These are phyloP conservation scores for Sebastolobus altivelis DNA, from an alignment of 2,797 vertebrate genomes.

Conservation along the genomic window DNA sequence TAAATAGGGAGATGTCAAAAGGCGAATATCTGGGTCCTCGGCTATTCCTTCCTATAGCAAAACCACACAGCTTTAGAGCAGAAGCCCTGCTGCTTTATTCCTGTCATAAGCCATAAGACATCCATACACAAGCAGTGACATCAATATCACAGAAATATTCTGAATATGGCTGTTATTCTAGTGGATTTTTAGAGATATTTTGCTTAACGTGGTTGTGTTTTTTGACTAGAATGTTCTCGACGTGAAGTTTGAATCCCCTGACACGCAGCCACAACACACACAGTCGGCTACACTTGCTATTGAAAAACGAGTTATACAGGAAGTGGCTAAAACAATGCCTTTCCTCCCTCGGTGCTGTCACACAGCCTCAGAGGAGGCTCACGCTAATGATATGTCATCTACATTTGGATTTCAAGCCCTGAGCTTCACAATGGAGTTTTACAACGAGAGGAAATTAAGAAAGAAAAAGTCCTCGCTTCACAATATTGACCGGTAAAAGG, in stretches of 20 bases:
- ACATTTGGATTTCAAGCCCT: slow-evolving; percentile 41
- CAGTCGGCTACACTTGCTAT: slow-evolving; percentile 42
- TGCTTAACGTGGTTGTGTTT: not conserved
- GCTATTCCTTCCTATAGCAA: slow-evolving; percentile 9
- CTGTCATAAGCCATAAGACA: not conserved
- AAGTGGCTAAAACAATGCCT: slow-evolving; percentile 76
- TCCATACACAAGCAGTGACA: not conserved
- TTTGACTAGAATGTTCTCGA: not conserved
- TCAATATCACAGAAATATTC: not conserved
- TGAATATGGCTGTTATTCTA: not conserved
- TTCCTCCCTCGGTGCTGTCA: slow-evolving; percentile 58
- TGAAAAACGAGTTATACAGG: slow-evolving; percentile 82
- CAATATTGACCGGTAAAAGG: not conserved
- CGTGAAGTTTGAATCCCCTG: slow-evolving; percentile 47
- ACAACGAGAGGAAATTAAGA: slow-evolving; percentile 15
- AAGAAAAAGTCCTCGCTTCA: not conserved
- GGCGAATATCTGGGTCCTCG: slow-evolving; percentile 8
- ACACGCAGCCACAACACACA: slow-evolving; percentile 27
- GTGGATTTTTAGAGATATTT: not conserved
- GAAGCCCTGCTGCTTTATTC: not conserved
- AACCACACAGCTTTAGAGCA: not conserved
- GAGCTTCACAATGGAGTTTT: slow-evolving; percentile 7
- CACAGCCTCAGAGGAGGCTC: slow-evolving; percentile 44
- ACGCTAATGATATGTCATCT: slow-evolving; percentile 48
- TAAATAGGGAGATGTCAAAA: slow-evolving; percentile 43